Base-by-base conservation (phyloP, 2,113 vertebrate species). In the Climacteris rufus region DNA sequence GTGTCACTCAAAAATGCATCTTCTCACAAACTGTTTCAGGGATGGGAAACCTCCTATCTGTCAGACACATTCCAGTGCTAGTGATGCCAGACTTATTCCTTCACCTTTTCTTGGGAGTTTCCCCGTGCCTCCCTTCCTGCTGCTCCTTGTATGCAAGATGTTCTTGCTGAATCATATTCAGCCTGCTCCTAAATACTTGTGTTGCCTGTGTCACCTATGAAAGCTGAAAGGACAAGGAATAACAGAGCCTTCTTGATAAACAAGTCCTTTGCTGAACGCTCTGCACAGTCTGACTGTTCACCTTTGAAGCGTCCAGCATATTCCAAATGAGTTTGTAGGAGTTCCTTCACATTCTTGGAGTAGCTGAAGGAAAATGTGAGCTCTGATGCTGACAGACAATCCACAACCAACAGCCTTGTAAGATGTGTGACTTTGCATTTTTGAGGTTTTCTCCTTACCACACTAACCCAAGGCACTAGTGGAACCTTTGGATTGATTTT, bases 201-300 rank as follows among this genome's bases (percentile, higher is more conserved):
- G 79, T 37, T 0, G 0, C 15, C 39, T 76, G 44, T 28, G 13
- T 52, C 35, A 27, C 42, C 31, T 18, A 2, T 0, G 71, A 50
- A 28, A 57, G 27, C n/a, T 45, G 52, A 61, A 57, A 42, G 30
- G 21, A 70, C 11, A 23, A 42, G 13, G 33, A 16, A 3, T 16
- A 23, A n/a, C 17, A 37, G 8, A 82, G 54, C 21, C 14, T 60
- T 37, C 3, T 27, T 53, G 21, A 63, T 1, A 44, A 76, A 20
- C 12, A 72, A 28, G 7, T 13, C 7, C 53, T 52, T 69, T 53
- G 20, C 4, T 7, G 30, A n/a, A 9, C 2, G 12, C 30, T 28
- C 44, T 60, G 50, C 16, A 18, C 0, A 18, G n/a, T 30, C 14
- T 9, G 8, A 3, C 9, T 35, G 39, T 7, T 85, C 9, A 25